Conservation (phyloP, 2,113 vertebrate species). For the Malaclemys terrapin region DNA sequence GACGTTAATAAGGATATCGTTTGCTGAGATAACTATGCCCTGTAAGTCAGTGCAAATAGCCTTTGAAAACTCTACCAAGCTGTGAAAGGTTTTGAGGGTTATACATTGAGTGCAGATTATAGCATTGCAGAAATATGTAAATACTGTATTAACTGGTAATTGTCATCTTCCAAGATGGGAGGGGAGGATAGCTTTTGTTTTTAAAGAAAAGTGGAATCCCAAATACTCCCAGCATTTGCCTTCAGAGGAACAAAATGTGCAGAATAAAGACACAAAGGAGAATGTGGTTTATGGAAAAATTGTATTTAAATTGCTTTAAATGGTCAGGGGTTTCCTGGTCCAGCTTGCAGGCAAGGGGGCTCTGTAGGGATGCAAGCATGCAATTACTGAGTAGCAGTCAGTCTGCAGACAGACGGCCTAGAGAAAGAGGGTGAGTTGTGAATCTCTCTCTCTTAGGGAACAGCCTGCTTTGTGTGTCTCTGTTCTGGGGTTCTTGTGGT, state of each 20-base stretch:
- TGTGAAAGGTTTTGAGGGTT: neutral
- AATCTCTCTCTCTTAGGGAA: neutral
- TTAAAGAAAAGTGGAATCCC: neutral
- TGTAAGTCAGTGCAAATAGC: neutral
- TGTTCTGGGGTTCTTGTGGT: neutral
- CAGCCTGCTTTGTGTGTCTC: neutral
- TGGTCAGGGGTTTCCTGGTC: neutral
- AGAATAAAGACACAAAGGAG: neutral
- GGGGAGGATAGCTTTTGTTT: neutral
- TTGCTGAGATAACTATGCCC: neutral
- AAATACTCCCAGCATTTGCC: neutral
- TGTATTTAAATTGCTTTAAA: neutral
- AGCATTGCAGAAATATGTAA: neutral
- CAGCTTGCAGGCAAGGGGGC: neutral
- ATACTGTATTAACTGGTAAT: neutral
- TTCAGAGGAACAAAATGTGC: neutral
- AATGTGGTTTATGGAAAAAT: neutral
- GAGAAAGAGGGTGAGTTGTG: neutral
- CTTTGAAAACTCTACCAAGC: slow-evolving; percentile 9
- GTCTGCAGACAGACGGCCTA: neutral
- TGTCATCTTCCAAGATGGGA: neutral
- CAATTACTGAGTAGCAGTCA: neutral
- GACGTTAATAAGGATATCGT: neutral
- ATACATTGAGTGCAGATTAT: neutral
- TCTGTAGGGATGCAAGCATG: neutral